Percentiles rank a stretch among this genome's conserved stretches.
phyloP scores from a whole-genome alignment of 2,888 invertebrate species.

The Orthonychiurus folsomi region DNA sequence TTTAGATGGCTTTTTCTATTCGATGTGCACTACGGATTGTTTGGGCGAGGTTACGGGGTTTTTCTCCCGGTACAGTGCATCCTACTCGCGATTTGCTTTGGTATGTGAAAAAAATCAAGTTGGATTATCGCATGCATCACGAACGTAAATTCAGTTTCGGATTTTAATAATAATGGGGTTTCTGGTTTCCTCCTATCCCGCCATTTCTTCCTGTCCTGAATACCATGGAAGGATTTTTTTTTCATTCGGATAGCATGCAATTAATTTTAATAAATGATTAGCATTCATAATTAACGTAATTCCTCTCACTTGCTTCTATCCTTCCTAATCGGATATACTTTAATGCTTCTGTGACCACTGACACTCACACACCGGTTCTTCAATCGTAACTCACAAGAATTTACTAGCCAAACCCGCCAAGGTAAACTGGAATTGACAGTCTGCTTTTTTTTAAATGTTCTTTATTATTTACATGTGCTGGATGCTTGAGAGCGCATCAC shows the following conservation, averaged over 20 bases:
- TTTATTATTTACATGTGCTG: too few relatives aligned
- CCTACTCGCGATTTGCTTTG: too few relatives aligned
- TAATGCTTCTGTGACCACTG: too few relatives aligned
- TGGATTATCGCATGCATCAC: slow-evolving; percentile 1
- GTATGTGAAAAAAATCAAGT: neutral
- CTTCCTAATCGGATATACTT: too few relatives aligned
- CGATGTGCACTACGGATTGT: too few relatives aligned
- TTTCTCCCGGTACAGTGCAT: too few relatives aligned
- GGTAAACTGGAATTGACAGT: neutral
- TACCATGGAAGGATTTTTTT: neutral
- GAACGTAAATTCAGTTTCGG: neutral
- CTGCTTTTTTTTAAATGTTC: too few relatives aligned
- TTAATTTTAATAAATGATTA: neutral
- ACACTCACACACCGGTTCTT: neutral
- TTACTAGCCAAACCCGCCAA: too few relatives aligned
- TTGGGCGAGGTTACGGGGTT: too few relatives aligned
- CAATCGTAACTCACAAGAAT: neutral
- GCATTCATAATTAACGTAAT: neutral
- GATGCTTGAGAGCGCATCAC: too few relatives aligned
- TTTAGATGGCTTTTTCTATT: too few relatives aligned
- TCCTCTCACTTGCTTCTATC: neutral
- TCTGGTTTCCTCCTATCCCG: neutral
- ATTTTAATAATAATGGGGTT: neutral
- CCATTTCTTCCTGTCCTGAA: neutral
- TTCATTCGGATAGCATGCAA: neutral